These are phyloP conservation scores for Leptodactylus fallax DNA, from an alignment of 2,797 vertebrate species.

Conservation along the genomic window DNA sequence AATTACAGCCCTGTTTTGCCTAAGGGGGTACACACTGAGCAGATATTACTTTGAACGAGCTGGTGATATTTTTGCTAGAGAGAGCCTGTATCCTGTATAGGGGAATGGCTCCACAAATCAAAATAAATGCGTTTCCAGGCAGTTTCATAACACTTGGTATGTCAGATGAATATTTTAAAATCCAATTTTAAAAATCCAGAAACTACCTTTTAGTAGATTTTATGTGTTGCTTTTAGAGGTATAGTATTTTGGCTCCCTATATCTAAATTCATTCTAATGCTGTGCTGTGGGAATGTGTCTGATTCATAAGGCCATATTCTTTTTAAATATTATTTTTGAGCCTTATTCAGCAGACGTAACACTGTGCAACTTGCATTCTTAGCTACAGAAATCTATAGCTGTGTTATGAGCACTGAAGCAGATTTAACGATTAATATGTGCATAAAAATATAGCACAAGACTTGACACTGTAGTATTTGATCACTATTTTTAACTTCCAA, in stretches of 20 bases:
- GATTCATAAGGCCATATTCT: conserved; percentile 16
- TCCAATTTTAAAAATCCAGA: not conserved
- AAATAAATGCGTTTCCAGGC: conserved; percentile 7
- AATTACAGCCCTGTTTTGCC: not conserved
- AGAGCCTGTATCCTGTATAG: not conserved
- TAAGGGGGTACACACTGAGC: not conserved
- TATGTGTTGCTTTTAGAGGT: not conserved
- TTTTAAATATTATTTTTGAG: conserved; percentile 25
- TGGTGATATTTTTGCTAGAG: not conserved
- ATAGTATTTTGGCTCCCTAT: not conserved
- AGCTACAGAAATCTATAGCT: conserved; percentile 19
- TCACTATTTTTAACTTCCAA: conserved; percentile 59
- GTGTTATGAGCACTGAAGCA: conserved; percentile 35
- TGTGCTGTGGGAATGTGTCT: conserved; percentile 14
- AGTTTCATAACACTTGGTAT: conserved; percentile 3
- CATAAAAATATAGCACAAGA: conserved; percentile 41
- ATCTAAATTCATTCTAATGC: not conserved
- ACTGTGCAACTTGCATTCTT: conserved; percentile 1
- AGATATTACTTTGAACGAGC: conserved; percentile 3
- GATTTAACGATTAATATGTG: conserved; percentile 49
- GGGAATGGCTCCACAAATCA: not conserved
- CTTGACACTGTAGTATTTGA: conserved; percentile 49
- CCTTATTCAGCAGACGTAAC: conserved; percentile 23
- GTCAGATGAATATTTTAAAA: conserved; percentile 15
- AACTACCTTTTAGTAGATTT: conserved; percentile 8